Percentiles rank a stretch among this genome's conserved stretches.
Evolutionary conservation across 2,888 invertebrate species (phyloP).

Genomic region (Empis livida): DNA sequence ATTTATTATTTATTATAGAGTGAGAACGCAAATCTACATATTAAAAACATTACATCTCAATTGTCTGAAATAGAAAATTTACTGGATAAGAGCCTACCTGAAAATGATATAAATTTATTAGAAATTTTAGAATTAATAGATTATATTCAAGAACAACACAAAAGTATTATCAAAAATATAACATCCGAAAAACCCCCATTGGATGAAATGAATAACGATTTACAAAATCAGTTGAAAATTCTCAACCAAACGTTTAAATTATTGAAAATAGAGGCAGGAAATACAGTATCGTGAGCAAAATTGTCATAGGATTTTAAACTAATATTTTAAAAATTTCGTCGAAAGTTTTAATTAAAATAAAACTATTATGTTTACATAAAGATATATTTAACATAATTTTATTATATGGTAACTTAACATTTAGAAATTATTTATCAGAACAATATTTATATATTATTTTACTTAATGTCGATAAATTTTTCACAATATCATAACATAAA

Average conservation of each 20-base stretch:
- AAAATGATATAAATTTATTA: neutral
- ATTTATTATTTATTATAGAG: too few relatives aligned
- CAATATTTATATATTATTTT: too few relatives aligned
- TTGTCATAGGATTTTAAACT: too few relatives aligned
- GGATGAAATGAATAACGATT: constrained; percentile 3
- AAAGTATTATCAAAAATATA: neutral
- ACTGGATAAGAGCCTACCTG: neutral
- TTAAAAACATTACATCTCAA: neutral
- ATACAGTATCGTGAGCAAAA: constrained; percentile 4
- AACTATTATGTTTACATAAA: constrained; percentile 3
- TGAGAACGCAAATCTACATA: too few relatives aligned
- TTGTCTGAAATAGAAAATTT: neutral
- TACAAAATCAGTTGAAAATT: constrained; percentile 14
- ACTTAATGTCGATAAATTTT: too few relatives aligned
- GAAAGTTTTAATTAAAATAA: constrained; percentile 1
- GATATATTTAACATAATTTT: constrained; percentile 1
- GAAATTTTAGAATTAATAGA: constrained; percentile 1
- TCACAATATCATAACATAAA: too few relatives aligned
- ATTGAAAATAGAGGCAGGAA: constrained; percentile 12
- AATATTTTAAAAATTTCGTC: neutral
- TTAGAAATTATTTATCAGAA: too few relatives aligned
- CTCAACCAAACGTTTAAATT: constrained; percentile 14
- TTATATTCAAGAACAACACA: neutral
- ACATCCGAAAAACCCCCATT: neutral
- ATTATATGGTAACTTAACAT: too few relatives aligned